A percentile compares a stretch with the other conserved stretches of the same genome.
phyloP scores from a whole-genome alignment of 2,113 vertebrate genomes.

The Lagopus muta region DNA sequence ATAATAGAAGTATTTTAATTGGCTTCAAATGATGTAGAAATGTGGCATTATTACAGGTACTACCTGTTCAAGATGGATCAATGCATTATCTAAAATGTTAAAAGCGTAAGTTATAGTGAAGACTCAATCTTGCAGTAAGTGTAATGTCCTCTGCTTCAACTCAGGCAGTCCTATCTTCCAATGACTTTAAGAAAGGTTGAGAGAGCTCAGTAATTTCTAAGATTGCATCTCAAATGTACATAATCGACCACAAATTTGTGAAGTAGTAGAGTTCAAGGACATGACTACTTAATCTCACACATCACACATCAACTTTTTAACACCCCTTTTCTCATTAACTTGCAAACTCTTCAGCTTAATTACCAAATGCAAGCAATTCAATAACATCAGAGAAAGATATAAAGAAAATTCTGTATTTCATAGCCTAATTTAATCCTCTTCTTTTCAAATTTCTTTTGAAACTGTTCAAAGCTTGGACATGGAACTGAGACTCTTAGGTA shows the following conservation, averaged over 20 bases:
- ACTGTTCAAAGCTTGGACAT: slow-evolving; percentile 7
- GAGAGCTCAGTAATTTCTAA: neutral
- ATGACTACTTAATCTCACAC: neutral
- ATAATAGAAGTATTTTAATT: slow-evolving; percentile 17
- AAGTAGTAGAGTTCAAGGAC: slow-evolving; percentile 39
- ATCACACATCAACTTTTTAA: neutral
- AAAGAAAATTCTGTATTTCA: neutral
- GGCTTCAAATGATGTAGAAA: neutral
- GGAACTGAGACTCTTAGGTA: neutral
- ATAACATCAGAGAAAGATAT: neutral
- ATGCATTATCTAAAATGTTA: slow-evolving; percentile 53
- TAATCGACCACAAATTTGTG: neutral
- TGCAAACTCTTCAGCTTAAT: slow-evolving; percentile 11
- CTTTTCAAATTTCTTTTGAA: slow-evolving; percentile 9
- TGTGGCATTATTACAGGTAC: slow-evolving; percentile 24
- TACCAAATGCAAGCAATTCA: neutral
- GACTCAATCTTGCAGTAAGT: neutral
- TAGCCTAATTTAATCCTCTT: neutral
- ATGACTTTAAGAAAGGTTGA: neutral
- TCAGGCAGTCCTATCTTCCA: neutral
- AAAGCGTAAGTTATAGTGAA: neutral
- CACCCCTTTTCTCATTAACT: neutral
- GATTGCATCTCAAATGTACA: neutral
- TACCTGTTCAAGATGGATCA: slow-evolving; percentile 26
- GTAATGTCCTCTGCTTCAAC: neutral